Conservation (phyloP, 2,888 invertebrate species). For the Epistrophe eligans region DNA sequence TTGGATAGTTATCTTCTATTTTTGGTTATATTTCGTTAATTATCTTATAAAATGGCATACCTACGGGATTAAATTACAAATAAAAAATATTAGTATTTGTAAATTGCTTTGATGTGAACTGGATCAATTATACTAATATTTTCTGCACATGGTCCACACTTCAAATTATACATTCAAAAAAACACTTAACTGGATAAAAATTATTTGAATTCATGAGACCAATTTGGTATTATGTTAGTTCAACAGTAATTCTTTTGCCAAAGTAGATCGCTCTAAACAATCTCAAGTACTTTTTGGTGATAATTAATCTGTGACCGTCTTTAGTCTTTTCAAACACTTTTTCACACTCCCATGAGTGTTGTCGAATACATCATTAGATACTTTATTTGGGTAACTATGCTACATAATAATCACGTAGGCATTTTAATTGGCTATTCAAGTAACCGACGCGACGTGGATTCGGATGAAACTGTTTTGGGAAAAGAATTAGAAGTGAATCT, state of each 20-base stretch:
- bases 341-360: slow-evolving; percentile 63
- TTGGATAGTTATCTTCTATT: no score
- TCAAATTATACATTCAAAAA: no score
- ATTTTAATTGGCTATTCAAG: slow-evolving; percentile 49
- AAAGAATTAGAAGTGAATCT: slow-evolving; percentile 33
- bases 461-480: not conserved
- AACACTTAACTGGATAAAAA: not conserved
- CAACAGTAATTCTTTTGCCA: not conserved
- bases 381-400: slow-evolving; percentile 30
- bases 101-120: no score
- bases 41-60: no score
- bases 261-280: slow-evolving; percentile 39
- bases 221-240: not conserved
- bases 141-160: no score
- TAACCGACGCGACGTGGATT: not conserved
- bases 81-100: no score
- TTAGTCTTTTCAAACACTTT: not conserved
- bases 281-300: slow-evolving; percentile 39
- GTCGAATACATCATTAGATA: slow-evolving; percentile 39
- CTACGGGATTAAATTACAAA: no score
- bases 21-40: no score
- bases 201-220: not conserved
- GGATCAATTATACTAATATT: no score
- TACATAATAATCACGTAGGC: slow-evolving; percentile 35
- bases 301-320: slow-evolving; percentile 40